Base-by-base conservation (phyloP, 2,888 invertebrate genomes). In the Celastrina argiolus region DNA sequence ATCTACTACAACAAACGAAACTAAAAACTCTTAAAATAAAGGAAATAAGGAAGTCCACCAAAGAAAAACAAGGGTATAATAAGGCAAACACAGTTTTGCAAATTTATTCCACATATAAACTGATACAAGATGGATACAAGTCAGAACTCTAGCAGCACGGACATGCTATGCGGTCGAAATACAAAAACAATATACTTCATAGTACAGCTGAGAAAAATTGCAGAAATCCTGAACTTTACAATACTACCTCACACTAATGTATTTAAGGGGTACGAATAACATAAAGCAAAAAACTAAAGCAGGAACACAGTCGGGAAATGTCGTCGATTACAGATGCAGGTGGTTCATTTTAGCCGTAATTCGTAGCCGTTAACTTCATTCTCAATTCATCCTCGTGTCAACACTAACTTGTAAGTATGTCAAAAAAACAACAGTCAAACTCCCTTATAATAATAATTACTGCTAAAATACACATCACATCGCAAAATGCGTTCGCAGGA, bases 401-500 rank as follows among this genome's bases (percentile, higher is more conserved):
- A 81, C 87, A 28, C 90, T 89, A 89, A 85, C 85, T 90, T 88
- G 90, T 91, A 89, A 91, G 90, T 89, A 84, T 90, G 88, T 90
- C 90, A 91, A 91, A 90, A 41, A 89, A 91, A 90, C 89, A 91
- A 90, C 90, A 91, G 90, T 90, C 90, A 91, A 91, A 91, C 90
- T 90, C 87, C 90, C 90, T 91, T 84, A 89, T 88, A 86, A 89
- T 90, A 89, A 92, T 91, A 89, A 91, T 91, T 92, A 92, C 89
- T 88, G 91, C 91, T 92, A 92, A 89, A 92, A 92, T 93, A 93
- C 90, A 91, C 90, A 89, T 90, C 90, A 90, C 89, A 89, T 94
- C 94, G 94, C 94, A 94, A 94, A 94, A 94, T 94, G 94, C 94
- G 94, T 94, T 93, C 94, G 94, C 94, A 93, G 94, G 93, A 94